Conservation (phyloP, 2,113 vertebrate genomes). For the Junco hyemalis region DNA sequence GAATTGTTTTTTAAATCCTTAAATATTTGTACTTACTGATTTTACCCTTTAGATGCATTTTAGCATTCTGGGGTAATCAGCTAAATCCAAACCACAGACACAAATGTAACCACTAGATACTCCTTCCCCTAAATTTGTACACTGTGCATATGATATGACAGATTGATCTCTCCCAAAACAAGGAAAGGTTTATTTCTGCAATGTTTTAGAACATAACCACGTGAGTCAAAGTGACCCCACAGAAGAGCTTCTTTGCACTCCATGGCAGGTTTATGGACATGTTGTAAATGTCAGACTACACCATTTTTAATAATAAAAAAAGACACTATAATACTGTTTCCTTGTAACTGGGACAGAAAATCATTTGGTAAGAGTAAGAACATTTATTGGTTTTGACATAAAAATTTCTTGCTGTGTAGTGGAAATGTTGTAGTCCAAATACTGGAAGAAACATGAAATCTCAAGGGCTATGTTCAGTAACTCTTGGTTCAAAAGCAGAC, state of each 20-base stretch:
- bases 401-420: conserved; percentile 29
- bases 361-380: conserved; percentile 57
- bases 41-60: conserved; percentile 19
- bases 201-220: not conserved
- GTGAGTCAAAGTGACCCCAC: not conserved
- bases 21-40: conserved; percentile 45
- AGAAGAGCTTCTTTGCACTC: conserved; percentile 21
- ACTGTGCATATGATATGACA: not conserved
- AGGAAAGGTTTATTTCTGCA: not conserved
- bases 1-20: not conserved
- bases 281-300: conserved; percentile 49
- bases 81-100: not conserved
- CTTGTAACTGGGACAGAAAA: conserved; percentile 67
- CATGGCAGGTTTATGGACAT: conserved; percentile 36
- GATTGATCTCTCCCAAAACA: not conserved
- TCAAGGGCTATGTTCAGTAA: conserved; percentile 55
- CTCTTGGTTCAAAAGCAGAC: conserved; percentile 56
- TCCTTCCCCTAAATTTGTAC: not conserved
- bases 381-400: conserved; percentile 68
- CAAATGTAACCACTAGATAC: not conserved
- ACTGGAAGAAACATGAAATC: conserved; percentile 57
- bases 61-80: not conserved
- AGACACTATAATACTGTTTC: conserved; percentile 51
- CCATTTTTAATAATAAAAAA: conserved; percentile 58
- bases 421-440: conserved; percentile 40